Evolutionary conservation across 2,113 vertebrate species (phyloP), one percentile per base, ranked within the genome.

Genomic region (Erinaceus europaeus): DNA sequence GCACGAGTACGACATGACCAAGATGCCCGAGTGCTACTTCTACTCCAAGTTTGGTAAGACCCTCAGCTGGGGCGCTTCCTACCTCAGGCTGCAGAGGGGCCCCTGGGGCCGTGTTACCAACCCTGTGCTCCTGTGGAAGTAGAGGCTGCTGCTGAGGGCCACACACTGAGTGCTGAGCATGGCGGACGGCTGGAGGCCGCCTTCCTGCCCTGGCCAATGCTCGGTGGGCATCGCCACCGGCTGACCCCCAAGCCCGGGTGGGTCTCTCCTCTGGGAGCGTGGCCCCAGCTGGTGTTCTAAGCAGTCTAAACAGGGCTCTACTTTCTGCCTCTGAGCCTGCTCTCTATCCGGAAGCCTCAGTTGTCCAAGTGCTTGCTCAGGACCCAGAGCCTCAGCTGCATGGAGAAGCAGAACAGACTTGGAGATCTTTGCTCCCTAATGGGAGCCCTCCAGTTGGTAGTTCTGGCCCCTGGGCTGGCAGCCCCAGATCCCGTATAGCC

Each of bases 11-110:
- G 99, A 99, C 97, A 99, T 99, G 99, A 99, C 99, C 94, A 99
- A 99, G 98, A 99, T 99, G 99, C 99, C 99, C 0, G 99, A 99
- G 95, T 99, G 99, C 96, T 99, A 99, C 96, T 99, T 99, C 97
- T 99, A 99, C 97, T 99, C 99, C 57, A 99, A 99, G 95, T 99
- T 99, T 21, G 99, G 99, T 99, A 93, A 93, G 98, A 61, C 40
- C n/a, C n/a, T n/a, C n/a, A n/a, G 61, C 50, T 15, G 27, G 48
- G 15, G 8, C 11, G 21, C 20, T 55, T 29, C 71, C 72, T 65
- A 29, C 44, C 20, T 3, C 21, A 36, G 77, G 71, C 46, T 17
- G 14, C 52, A 2, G 52, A 23, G 14, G 52, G 52, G 2, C 18
- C 4, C 2, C 4, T 21, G 52, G 52, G 52, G 10, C 2, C 18